Base-by-base conservation (phyloP, 2,113 vertebrate genomes). In the Podiceps cristatus region DNA sequence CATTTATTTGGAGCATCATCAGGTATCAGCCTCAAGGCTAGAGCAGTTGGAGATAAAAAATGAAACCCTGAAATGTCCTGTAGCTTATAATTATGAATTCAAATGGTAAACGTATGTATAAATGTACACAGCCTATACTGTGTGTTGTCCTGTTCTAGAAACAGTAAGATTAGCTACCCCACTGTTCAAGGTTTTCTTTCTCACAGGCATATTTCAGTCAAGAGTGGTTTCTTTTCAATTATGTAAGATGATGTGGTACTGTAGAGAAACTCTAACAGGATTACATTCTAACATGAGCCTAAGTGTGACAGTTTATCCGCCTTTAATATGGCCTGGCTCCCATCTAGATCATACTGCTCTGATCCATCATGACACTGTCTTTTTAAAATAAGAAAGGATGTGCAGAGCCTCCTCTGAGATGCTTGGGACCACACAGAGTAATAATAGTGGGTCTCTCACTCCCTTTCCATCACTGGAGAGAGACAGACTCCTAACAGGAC, bases 211-310 rank as follows among this genome's bases (percentile, higher is more conserved):
- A 81, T 79, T 90, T 86, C 66, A 77, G 27, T 53, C 53, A 53
- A 15, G 59, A 96, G 55, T 68, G 24, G 77, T 64, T 97, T 90
- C 72, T 95, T 89, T 91, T 78, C 90, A 97, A 95, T 97, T 96
- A 95, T 69, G 25, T 69, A 75, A 88, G 87, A 96, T 95, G 84
- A 94, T 19, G 17, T 90, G 87, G 92, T 86, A 49, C 87, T 86
- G 89, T 69, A 85, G 88, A 97, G 96, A 97, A 90, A 73, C 68
- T 69, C 82, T 98, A 97, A 98, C 77, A 92, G 89, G 95, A 98
- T 97, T 97, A 96, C 62, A 73, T 52, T 77, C 86, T 93, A 96
- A 84, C 85, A 91, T 50, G 31, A 88, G 55, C 64, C 83, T 37
- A 62, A 97, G 81, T 76, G 92, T 97, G 92, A 93, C 93, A 90